Evolutionary conservation across 2,797 vertebrate genomes (phyloP), one percentile per base, ranked within the genome.

Genomic region (Phoebastria nigripes): DNA sequence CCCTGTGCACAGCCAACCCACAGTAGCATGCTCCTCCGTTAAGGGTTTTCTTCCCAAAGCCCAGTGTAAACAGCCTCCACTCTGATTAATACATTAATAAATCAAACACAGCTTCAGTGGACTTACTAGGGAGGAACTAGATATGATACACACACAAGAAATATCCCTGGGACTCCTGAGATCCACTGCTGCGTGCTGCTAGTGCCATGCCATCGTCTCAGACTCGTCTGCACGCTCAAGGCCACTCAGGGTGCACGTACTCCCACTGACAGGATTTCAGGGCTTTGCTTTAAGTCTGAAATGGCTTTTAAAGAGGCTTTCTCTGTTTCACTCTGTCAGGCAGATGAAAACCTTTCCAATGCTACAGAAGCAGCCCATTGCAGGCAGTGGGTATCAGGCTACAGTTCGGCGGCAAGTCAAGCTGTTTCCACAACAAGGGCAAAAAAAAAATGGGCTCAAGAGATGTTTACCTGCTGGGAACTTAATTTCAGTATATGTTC

Each of bases 121-220:
- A 42, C 67, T 80, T 55, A 9, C 12, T 16, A 33, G 24, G 72
- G 42, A 82, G 63, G 59, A 69, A 19, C 24, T 14, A 37, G 21
- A 4, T 22, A 26, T 5, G 25, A 65, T 28, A 26, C 2, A 11
- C 12, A n/a, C 6, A 35, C 18, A n/a, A 58, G 51, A 85, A 94
- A 73, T 39, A 39, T 15, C 49, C 28, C 52, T 35, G 25, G 16
- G 18, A 35, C 33, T 33, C 42, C 6, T 24, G 17, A 73, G n/a
- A 41, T 69, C 26, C 39, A 42, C 69, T 2, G 0, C 17, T 39
- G 35, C 0, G 0, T 39, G 49, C 52, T 52, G 35, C 15, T 18
- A 11, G 29, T 15, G 69, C 77, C 2, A 5, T 52, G 20, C 52
- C 19, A 11, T 35, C 1, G 0, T 14, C 78, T 61, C 2, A 1